Percentiles rank a stretch among this genome's conserved stretches.
Evolutionary conservation across 2,113 vertebrate species (phyloP).

Genomic region (Oncorhynchus nerka): DNA sequence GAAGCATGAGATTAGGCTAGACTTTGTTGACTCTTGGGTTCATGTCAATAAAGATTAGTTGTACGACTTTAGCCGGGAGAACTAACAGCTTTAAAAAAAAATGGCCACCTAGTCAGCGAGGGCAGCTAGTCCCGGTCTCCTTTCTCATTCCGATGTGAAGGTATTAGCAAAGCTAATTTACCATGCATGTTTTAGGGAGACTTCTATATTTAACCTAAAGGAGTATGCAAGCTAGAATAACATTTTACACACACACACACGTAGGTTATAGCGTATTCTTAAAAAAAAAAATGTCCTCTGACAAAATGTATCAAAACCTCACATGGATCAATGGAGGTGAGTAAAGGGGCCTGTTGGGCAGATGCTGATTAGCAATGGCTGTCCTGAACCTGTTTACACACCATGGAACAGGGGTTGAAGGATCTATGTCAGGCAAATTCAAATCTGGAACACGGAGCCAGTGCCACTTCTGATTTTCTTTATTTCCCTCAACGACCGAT

Average conservation of each 20-base stretch:
- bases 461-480: too few species aligned
- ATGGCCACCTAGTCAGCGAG: conserved; percentile 27
- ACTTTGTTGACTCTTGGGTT: conserved; percentile 41
- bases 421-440: too few species aligned
- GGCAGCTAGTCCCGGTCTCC: conserved; percentile 22
- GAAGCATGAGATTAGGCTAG: conserved; percentile 45
- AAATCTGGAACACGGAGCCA: too few species aligned
- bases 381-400: too few species aligned
- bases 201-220: background rate
- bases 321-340: too few species aligned
- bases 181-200: conserved; percentile 20
- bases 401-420: too few species aligned
- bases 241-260: background rate
- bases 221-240: too few species aligned
- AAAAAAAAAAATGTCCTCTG: too few species aligned
- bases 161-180: conserved; percentile 35
- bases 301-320: background rate
- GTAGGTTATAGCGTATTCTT: too few species aligned
- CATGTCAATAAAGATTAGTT: conserved; percentile 60
- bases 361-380: too few species aligned
- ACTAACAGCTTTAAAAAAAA: conserved; percentile 31
- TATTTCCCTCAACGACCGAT: too few species aligned
- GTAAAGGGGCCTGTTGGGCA: too few species aligned
- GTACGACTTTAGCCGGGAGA: conserved; percentile 38
- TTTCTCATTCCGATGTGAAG: conserved; percentile 1